phyloP scores from a whole-genome alignment of 2,888 invertebrate genomes.

The Choristoneura rosaceana region DNA sequence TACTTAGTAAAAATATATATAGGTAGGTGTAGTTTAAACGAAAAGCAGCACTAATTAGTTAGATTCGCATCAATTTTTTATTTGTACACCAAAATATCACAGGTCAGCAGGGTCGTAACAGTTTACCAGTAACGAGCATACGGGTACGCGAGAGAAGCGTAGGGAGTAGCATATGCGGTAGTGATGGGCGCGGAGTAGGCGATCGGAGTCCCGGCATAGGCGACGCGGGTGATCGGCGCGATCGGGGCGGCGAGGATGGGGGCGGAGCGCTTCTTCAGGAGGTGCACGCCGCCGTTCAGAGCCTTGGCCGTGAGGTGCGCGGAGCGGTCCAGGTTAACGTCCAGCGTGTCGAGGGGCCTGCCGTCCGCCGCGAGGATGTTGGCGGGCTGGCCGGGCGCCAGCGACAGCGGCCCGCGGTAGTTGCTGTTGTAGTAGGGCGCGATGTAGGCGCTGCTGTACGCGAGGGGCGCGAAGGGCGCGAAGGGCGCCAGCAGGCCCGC shows the following conservation, averaged over 20 bases:
- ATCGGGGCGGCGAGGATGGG: slow-evolving; percentile 44
- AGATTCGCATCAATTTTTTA: slow-evolving; percentile 8
- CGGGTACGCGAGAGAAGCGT: slow-evolving; percentile 25
- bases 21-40: too few relatives aligned
- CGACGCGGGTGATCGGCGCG: slow-evolving; percentile 42
- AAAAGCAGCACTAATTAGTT: too few relatives aligned
- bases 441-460: slow-evolving; percentile 55
- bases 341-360: slow-evolving; percentile 76
- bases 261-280: slow-evolving; percentile 63
- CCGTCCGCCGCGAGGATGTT: slow-evolving; percentile 74
- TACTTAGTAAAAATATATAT: too few relatives aligned
- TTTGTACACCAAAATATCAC: slow-evolving; percentile 28
- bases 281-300: slow-evolving; percentile 59
- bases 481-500: slow-evolving; percentile 59
- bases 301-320: slow-evolving; percentile 75
- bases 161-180: slow-evolving; percentile 43
- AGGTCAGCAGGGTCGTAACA: slow-evolving; percentile 43
- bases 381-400: slow-evolving; percentile 78
- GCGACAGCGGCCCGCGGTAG: slow-evolving; percentile 74
- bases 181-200: slow-evolving; percentile 50
- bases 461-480: slow-evolving; percentile 45
- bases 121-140: slow-evolving; percentile 9
- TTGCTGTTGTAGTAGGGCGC: slow-evolving; percentile 60
- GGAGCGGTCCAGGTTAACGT: slow-evolving; percentile 77
- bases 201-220: slow-evolving; percentile 42